Conservation (phyloP, 2,113 vertebrate genomes). For the Bettongia penicillata region DNA sequence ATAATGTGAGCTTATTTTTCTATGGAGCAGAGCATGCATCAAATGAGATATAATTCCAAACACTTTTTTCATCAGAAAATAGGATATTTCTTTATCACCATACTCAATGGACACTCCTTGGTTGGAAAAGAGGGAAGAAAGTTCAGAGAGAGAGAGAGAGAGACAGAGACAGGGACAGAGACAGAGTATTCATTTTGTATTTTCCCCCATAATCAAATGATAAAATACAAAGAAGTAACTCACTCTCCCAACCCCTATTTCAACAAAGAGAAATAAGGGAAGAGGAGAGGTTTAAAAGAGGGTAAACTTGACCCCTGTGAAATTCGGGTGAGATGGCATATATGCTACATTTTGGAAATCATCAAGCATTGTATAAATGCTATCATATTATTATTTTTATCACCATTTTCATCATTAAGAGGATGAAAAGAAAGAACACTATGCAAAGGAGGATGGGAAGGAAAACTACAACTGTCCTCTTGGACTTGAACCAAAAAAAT, state of each 20-base stretch:
- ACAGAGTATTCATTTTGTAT: background rate
- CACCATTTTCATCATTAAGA: background rate
- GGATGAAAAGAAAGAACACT: background rate
- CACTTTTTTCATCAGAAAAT: background rate
- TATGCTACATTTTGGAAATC: background rate
- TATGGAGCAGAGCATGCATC: background rate
- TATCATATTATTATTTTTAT: background rate
- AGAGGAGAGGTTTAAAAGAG: background rate
- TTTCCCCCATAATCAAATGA: background rate
- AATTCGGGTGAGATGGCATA: background rate
- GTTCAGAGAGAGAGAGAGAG: background rate
- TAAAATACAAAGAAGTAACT: background rate
- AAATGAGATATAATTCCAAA: background rate
- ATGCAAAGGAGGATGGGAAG: background rate
- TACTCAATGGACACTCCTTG: background rate
- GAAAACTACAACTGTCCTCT: background rate
- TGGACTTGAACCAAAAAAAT: background rate
- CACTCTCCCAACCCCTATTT: background rate
- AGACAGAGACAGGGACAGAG: too few species aligned
- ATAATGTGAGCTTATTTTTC: background rate
- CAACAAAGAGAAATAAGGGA: background rate
- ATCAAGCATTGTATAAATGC: background rate
- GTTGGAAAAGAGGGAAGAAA: background rate
- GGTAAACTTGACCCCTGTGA: background rate
- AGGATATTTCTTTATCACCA: background rate